A percentile compares a stretch with the other conserved stretches of the same genome.
phyloP scores from a whole-genome alignment of 2,797 vertebrate genomes.

The Momotus momota region DNA sequence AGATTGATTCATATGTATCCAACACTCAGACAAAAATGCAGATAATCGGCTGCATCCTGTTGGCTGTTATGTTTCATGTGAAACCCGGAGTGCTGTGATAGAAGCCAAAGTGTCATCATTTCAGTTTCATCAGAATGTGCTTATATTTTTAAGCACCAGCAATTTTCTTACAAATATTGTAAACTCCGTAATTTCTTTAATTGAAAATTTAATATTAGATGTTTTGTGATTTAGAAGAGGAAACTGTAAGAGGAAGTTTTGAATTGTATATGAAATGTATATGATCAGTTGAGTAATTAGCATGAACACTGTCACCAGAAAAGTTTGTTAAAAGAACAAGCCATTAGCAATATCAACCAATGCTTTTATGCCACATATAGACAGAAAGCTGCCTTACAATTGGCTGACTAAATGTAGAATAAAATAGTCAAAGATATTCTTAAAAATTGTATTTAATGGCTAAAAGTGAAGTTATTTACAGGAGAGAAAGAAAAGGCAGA shows the following conservation, averaged over 20 bases:
- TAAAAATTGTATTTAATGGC: constrained; percentile 15
- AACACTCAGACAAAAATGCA: constrained; percentile 49
- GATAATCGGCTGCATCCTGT: constrained; percentile 23
- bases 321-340: neutral
- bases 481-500: neutral
- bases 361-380: neutral
- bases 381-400: constrained; percentile 10
- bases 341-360: constrained; percentile 13
- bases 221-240: neutral
- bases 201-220: constrained; percentile 4
- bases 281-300: constrained; percentile 38
- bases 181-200: constrained; percentile 42
- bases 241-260: neutral
- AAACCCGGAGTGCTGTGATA: neutral
- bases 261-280: neutral
- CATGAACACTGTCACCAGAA: constrained; percentile 15
- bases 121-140: constrained; percentile 20
- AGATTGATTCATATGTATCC: constrained; percentile 11
- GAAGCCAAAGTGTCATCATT: constrained; percentile 4
- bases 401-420: constrained; percentile 30
- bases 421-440: constrained; percentile 11
- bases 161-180: constrained; percentile 9
- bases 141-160: constrained; percentile 23
- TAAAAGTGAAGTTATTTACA: constrained; percentile 73
- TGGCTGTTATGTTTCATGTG: neutral